phyloP scores from a whole-genome alignment of 2,797 vertebrate species.

The Halcyon chelicuti region DNA sequence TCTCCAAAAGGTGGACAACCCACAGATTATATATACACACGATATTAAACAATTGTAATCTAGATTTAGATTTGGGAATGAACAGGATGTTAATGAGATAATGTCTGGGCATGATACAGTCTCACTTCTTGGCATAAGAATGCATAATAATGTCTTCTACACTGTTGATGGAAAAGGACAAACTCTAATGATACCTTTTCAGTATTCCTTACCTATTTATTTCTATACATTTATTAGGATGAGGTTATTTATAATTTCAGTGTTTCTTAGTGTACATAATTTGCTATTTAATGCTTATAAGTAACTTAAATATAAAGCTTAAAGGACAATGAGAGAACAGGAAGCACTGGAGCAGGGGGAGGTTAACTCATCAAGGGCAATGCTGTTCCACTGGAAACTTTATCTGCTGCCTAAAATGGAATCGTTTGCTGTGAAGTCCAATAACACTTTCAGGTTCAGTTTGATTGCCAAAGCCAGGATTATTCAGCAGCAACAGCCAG shows the following conservation, averaged over 20 bases:
- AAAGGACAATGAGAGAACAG: not conserved
- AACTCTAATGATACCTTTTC: not conserved
- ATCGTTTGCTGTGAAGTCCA: not conserved
- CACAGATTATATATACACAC: not conserved
- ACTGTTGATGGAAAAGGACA: not conserved
- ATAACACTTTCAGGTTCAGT: not conserved
- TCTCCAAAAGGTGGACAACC: not conserved
- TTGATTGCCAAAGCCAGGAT: not conserved
- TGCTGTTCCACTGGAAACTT: not conserved
- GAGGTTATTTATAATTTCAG: not conserved
- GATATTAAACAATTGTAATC: not conserved
- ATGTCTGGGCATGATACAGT: not conserved
- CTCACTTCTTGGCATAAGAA: conserved; percentile 17
- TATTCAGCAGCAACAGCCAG: conserved; percentile 23
- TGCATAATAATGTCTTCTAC: not conserved
- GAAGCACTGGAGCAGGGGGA: not conserved
- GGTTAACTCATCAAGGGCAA: not conserved
- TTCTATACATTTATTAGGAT: not conserved
- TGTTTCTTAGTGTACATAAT: not conserved
- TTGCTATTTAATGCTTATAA: not conserved
- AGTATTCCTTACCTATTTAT: not conserved
- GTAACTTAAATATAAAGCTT: not conserved
- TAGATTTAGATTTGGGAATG: not conserved
- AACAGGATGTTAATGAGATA: conserved; percentile 42
- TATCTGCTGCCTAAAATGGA: not conserved